Evolutionary conservation across 2,888 invertebrate species (phyloP).

Genomic region (Thymelicus sylvestris): DNA sequence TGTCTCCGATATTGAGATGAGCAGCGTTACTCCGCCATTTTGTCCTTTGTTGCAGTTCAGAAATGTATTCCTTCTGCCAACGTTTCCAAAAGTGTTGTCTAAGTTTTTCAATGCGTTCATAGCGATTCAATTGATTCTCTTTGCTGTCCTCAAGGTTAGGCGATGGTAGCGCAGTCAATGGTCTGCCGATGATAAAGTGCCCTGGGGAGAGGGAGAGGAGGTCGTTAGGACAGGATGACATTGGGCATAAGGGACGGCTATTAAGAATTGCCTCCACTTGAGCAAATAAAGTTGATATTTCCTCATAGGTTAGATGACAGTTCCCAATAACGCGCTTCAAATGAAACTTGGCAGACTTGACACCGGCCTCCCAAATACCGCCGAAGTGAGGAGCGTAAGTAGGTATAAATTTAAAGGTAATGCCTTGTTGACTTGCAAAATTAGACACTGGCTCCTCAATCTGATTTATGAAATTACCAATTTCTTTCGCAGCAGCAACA

Average conservation of each 20-base stretch:
- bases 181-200: no score
- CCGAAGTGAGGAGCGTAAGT: no score
- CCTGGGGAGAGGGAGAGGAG: not conserved
- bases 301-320: not conserved
- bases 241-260: not conserved
- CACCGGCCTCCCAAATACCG: no score
- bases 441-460: no score
- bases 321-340: not conserved
- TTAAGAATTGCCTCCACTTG: not conserved
- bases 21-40: not conserved
- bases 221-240: not conserved
- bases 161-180: no score
- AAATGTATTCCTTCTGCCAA: conserved; percentile 1
- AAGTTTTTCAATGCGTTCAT: not conserved
- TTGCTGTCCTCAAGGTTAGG: not conserved
- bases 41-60: conserved; percentile 2
- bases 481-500: no score
- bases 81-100: not conserved
- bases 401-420: not conserved
- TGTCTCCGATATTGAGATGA: not conserved
- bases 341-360: not conserved
- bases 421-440: no score
- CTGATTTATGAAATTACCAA: no score
- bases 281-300: not conserved
- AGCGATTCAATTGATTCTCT: not conserved